Evolutionary conservation across 2,888 invertebrate genomes (phyloP).

Genomic region (Chrysolina oricalcia): DNA sequence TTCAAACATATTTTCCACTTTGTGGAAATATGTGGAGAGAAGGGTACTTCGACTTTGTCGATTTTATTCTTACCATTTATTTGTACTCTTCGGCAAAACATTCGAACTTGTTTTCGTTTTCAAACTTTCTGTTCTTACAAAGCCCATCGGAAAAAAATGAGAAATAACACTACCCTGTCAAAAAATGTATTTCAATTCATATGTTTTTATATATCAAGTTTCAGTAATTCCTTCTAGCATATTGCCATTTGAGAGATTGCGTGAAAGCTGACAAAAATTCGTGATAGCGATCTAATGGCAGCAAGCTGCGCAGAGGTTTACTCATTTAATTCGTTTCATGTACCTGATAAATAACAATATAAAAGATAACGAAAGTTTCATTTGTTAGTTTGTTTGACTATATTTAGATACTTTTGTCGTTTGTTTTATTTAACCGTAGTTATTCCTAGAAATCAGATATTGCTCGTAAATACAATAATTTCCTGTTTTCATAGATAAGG

Average conservation of each 20-base stretch:
- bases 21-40: too few species aligned
- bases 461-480: neutral
- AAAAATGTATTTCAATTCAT: neutral
- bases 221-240: neutral
- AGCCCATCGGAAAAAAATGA: too few species aligned
- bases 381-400: too few species aligned
- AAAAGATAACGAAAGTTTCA: neutral
- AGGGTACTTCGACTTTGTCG: too few species aligned
- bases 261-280: constrained; percentile 9
- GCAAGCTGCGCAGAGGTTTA: neutral
- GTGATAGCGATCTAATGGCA: neutral
- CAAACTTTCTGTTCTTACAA: too few species aligned
- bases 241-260: constrained; percentile 3
- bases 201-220: neutral
- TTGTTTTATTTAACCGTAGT: neutral
- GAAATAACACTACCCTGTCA: too few species aligned
- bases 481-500: constrained; percentile 16
- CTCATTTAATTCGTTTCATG: neutral
- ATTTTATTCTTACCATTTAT: too few species aligned
- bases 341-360: neutral
- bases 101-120: too few species aligned
- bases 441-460: neutral
- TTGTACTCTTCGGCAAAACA: too few species aligned
- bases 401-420: neutral
- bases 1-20: too few species aligned